Evolutionary conservation across 2,113 vertebrate genomes (phyloP).

Genomic region (Phylloscopus trochilus): DNA sequence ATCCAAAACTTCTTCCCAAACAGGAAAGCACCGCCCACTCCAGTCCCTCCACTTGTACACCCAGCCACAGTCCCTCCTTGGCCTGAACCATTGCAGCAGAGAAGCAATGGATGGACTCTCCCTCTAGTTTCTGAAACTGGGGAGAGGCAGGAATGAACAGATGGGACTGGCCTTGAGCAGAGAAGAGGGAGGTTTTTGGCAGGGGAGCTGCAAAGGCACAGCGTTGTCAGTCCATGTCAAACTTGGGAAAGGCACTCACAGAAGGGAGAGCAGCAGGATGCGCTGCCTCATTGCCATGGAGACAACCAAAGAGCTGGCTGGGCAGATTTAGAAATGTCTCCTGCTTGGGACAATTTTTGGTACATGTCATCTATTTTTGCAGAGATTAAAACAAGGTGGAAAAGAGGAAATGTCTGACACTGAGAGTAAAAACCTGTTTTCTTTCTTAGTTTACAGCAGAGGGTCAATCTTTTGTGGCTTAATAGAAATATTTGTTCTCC

Average conservation of each 20-base stretch:
- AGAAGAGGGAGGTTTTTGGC: not conserved
- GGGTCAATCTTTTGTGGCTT: not conserved
- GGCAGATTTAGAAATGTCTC: not conserved
- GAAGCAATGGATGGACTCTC: not conserved
- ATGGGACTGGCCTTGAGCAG: not conserved
- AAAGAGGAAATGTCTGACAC: not conserved
- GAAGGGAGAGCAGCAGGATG: conserved; percentile 11
- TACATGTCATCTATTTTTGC: not conserved
- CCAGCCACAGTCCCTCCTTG: not conserved
- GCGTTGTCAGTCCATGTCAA: accelerated
- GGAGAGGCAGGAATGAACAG: not conserved
- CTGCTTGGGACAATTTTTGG: not conserved
- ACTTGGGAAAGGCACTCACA: not conserved
- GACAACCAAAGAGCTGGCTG: conserved; percentile 6
- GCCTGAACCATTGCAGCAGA: not conserved
- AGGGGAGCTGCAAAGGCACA: not conserved
- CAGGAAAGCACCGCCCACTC: not conserved
- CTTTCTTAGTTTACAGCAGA: not conserved
- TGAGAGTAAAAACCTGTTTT: not conserved
- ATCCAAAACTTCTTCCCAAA: not conserved
- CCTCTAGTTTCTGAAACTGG: not conserved
- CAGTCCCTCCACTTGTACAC: not conserved
- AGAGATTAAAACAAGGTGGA: not conserved
- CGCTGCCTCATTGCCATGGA: not conserved
- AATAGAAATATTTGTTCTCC: not conserved